Conservation (phyloP, 1,140 invertebrate genomes). For the Drosophila orosa region DNA sequence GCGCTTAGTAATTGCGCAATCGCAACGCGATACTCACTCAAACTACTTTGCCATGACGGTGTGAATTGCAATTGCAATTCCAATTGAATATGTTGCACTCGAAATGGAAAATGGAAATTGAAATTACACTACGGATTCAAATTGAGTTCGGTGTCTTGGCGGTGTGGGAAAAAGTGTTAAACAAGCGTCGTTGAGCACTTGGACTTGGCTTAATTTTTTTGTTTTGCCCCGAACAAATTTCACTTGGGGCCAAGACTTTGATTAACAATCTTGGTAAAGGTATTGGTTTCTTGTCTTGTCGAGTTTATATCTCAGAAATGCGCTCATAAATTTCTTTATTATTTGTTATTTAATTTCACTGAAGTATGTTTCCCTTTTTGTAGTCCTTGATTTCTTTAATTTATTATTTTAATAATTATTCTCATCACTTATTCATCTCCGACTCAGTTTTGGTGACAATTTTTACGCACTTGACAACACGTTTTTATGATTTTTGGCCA, state of each 20-base stretch:
- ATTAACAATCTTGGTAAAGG: constrained; percentile 11
- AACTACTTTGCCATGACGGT: constrained; percentile 54
- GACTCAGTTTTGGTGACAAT: constrained; percentile 2
- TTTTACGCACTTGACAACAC: constrained; percentile 37
- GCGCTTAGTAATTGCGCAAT: constrained; percentile 71
- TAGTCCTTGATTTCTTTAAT: not conserved
- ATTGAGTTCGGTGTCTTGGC: constrained; percentile 32
- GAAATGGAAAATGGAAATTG: constrained; percentile 29
- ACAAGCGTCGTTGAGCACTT: constrained; percentile 58
- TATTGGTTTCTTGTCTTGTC: constrained; percentile 29
- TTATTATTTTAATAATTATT: not conserved
- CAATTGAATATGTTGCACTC: constrained; percentile 42
- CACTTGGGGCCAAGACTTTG: constrained; percentile 35
- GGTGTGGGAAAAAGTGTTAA: constrained; percentile 59
- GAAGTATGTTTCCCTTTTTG: not conserved
- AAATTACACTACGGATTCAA: constrained; percentile 49
- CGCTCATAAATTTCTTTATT: constrained; percentile 21
- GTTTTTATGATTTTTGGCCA: constrained; percentile 21
- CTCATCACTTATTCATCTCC: not conserved
- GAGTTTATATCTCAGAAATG: constrained; percentile 35
- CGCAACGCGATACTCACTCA: constrained; percentile 62
- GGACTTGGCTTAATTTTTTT: constrained; percentile 34
- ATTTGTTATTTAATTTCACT: constrained; percentile 3
- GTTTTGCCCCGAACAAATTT: constrained; percentile 53
- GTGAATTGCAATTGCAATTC: constrained; percentile 71